Evolutionary conservation across 1,140 invertebrate species (phyloP).

Genomic region (Ostrea edulis): DNA sequence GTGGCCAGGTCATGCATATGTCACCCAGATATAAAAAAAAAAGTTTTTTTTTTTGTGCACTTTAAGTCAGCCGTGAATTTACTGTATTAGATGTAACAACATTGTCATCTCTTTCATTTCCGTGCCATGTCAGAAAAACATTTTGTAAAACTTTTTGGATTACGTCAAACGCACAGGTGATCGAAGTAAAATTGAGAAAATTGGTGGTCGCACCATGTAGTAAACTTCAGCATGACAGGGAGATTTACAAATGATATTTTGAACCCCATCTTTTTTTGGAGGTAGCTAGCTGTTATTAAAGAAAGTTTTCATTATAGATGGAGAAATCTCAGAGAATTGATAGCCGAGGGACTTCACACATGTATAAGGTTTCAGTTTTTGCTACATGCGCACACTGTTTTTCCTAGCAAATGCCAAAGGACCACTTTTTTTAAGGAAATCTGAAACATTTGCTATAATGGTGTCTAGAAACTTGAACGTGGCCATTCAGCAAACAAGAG

Average conservation of each 20-base stretch:
- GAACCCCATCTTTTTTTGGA: neutral
- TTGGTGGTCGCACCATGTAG: neutral
- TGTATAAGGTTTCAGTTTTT: conserved; percentile 15
- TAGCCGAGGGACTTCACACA: conserved; percentile 18
- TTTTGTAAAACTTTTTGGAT: conserved; percentile 13
- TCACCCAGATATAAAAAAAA: conserved; percentile 1
- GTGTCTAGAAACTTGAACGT: conserved; percentile 31
- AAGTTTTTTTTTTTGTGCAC: neutral
- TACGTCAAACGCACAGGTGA: conserved; percentile 34
- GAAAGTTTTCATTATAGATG: neutral
- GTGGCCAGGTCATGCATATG: conserved; percentile 22
- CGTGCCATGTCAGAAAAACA: conserved; percentile 22
- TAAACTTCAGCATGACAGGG: neutral
- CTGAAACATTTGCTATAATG: neutral
- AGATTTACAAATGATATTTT: conserved; percentile 24
- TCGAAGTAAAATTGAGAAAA: neutral
- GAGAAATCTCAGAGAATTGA: neutral
- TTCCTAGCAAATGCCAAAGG: neutral
- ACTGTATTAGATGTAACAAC: conserved; percentile 11
- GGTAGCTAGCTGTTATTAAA: neutral
- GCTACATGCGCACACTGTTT: neutral
- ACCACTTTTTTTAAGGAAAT: conserved; percentile 24
- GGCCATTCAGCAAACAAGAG: conserved; percentile 10
- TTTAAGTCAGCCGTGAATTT: conserved; percentile 14
- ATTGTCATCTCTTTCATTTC: conserved; percentile 30